These are phyloP conservation scores for Agelas oroides DNA, from an alignment of 37 sponge, comb jelly and placozoan genomes.

Conservation along the genomic window DNA sequence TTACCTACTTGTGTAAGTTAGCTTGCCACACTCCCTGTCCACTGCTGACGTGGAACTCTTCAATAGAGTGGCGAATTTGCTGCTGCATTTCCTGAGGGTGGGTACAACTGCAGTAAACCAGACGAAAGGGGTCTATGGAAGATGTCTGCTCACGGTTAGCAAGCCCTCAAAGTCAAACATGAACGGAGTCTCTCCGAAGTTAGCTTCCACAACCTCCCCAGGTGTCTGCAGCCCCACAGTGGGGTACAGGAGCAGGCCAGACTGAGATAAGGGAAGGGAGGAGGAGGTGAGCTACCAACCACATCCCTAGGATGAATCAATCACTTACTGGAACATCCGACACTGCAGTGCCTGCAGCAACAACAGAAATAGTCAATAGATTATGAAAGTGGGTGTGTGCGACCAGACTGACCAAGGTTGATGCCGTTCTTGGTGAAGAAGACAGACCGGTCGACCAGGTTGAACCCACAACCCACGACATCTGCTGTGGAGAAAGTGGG, in stretches of 20 bases:
- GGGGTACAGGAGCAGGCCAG: constrained; percentile 79
- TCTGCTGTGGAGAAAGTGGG: constrained; percentile 98
- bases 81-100: constrained; percentile 64
- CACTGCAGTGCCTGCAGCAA: constrained; percentile 36
- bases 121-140: neutral
- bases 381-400: too few relatives aligned
- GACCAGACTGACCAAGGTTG: constrained; percentile 66
- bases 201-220: constrained; percentile 95
- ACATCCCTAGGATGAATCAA: neutral
- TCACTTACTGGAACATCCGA: constrained; percentile 64
- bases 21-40: constrained; percentile 85
- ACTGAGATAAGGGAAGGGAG: too few relatives aligned
- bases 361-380: neutral
- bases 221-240: constrained; percentile 96
- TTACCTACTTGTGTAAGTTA: constrained; percentile 68
- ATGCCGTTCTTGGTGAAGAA: constrained; percentile 99
- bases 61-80: constrained; percentile 47
- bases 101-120: too few relatives aligned
- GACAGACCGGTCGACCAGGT: constrained; percentile 86
- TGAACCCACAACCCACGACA: constrained; percentile 97
- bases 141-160: constrained; percentile 50
- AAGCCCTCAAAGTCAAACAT: constrained; percentile 93
- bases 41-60: constrained; percentile 32
- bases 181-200: constrained; percentile 91
- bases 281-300: neutral